Conservation (phyloP, 2,888 invertebrate genomes). For the Tricholauxania praeusta region DNA sequence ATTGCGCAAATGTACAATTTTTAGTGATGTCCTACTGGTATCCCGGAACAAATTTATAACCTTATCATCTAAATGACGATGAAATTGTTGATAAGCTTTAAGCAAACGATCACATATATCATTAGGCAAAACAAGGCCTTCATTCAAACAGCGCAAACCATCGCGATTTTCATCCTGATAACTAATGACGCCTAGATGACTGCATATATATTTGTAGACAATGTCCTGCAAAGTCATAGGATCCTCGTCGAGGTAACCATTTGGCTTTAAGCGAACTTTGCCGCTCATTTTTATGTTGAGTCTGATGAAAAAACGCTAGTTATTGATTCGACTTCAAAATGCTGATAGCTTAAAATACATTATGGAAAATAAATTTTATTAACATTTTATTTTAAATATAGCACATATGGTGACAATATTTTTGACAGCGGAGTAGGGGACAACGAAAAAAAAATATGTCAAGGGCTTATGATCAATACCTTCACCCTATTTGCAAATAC, state of each 20-base stretch:
- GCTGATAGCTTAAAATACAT: too few species aligned
- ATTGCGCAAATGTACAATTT: slow-evolving; percentile 77
- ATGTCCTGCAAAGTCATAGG: slow-evolving; percentile 66
- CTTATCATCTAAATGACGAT: slow-evolving; percentile 73
- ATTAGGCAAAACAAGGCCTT: slow-evolving; percentile 75
- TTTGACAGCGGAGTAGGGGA: too few species aligned
- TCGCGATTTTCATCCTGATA: slow-evolving; percentile 47
- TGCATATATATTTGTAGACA: slow-evolving; percentile 65
- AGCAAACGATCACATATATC: slow-evolving; percentile 77
- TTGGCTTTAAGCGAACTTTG: slow-evolving; percentile 67
- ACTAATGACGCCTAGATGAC: slow-evolving; percentile 64
- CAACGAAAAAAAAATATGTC: too few species aligned
- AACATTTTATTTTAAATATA: too few species aligned
- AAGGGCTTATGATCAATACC: too few species aligned
- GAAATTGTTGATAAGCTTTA: slow-evolving; percentile 66
- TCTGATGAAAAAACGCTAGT: not conserved
- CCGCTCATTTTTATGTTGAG: slow-evolving; percentile 61
- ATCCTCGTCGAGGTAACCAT: slow-evolving; percentile 67
- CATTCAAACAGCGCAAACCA: slow-evolving; percentile 67
- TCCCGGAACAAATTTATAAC: slow-evolving; percentile 81
- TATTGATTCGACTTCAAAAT: not conserved
- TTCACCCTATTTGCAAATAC: too few species aligned
- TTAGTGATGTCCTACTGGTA: slow-evolving; percentile 75
- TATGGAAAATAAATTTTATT: too few species aligned
- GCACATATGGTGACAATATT: too few species aligned